Evolutionary conservation across 2,797 vertebrate genomes (phyloP), one percentile per base, ranked within the genome.

Genomic region (Sebastes goodei): DNA sequence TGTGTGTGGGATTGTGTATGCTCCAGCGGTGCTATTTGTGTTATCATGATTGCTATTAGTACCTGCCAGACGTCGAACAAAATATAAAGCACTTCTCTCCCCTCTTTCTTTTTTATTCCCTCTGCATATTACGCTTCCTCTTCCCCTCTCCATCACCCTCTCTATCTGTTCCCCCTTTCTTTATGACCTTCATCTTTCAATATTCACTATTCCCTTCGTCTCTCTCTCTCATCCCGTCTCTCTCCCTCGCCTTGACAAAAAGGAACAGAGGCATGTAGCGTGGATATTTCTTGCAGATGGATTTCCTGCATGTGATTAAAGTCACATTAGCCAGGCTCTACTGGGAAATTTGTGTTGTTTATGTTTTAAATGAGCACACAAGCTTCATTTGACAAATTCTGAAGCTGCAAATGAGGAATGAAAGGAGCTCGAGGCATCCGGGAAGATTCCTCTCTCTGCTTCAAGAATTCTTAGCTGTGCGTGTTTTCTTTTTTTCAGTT

Each of bases 251-350:
- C 70, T 6, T 15, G 80, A 84, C 82, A 70, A 88, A 46, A 46
- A 81, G 65, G 49, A 84, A 66, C 77, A 60, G 80, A 79, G 62
- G 56, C 79, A 29, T 82, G 77, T 68, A 62, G 25, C 23, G 20
- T 14, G 71, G 74, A 84, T 82, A 76, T 84, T 83, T 80, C 74
- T 4, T 3, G 70, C 84, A 82, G 86, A 90, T 86, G 81, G 83
- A 89, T 90, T 90, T 85, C 73, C 85, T 85, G 88, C 77, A 67
- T 91, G 88, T 82, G 77, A 92, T 94, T 90, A 91, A 92, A 92
- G 84, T 82, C 88, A 86, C 87, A 91, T 93, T 92, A 92, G 85
- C 79, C 60, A 1, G 52, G 38, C 80, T 89, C 86, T 81, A 4
- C 83, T 85, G 89, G 91, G 89, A 87, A 89, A 91, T 86, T 83